Conservation (phyloP, 2,113 vertebrate species). For the Plecotus auritus region DNA sequence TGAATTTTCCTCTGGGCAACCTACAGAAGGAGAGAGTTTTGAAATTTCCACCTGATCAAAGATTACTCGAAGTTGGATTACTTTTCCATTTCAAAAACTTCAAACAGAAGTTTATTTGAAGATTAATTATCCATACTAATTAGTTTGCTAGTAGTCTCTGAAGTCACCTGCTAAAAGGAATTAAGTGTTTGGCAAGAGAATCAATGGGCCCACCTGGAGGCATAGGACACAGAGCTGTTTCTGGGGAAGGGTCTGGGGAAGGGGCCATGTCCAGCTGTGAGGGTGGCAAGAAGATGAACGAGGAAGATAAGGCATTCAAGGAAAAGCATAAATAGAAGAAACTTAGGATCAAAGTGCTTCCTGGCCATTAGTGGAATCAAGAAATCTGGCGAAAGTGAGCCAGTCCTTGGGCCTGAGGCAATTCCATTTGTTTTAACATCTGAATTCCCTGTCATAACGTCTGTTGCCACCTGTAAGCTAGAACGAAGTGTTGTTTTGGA, state of each 20-base stretch:
- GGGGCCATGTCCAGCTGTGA: neutral
- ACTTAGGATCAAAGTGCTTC: neutral
- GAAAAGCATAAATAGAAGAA: neutral
- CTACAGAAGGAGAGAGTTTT: constrained; percentile 76
- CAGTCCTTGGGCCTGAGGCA: neutral
- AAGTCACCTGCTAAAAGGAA: neutral
- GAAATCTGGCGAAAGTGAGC: neutral
- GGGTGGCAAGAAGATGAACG: neutral
- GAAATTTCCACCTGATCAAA: neutral
- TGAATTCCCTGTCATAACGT: neutral
- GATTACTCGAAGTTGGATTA: neutral
- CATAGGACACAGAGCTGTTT: neutral
- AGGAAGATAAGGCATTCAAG: neutral
- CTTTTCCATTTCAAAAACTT: neutral
- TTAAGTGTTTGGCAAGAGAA: neutral
- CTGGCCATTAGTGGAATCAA: neutral
- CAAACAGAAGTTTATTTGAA: neutral
- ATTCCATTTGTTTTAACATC: neutral
- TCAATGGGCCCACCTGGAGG: neutral
- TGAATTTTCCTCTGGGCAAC: constrained; percentile 99
- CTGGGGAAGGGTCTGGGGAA: neutral
- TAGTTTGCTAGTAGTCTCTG: neutral
- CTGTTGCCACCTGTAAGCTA: neutral
- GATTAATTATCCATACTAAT: neutral
- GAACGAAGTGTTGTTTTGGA: neutral